These are phyloP conservation scores for Xylocampa areola DNA, from an alignment of 2,888 invertebrate genomes.

Conservation along the genomic window DNA sequence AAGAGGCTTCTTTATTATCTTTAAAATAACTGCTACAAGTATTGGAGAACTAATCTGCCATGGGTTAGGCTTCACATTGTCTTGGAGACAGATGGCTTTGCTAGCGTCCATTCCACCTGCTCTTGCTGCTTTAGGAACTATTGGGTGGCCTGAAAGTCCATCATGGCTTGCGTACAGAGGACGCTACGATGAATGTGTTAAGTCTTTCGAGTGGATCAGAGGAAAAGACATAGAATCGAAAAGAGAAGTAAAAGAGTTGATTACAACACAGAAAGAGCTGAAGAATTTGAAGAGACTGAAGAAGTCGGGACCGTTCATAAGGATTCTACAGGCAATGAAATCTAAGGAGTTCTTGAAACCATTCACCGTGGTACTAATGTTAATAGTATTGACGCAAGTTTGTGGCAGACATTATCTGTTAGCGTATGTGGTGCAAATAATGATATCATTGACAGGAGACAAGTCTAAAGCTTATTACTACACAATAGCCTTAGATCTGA, in stretches of 20 bases:
- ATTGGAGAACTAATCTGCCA: constrained; percentile 51
- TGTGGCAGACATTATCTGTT: constrained; percentile 47
- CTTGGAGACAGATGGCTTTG: constrained; percentile 49
- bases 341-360: constrained; percentile 41
- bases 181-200: constrained; percentile 43
- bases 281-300: constrained; percentile 20
- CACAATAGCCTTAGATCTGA: constrained; percentile 37
- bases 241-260: constrained; percentile 42
- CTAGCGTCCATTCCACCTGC: constrained; percentile 38
- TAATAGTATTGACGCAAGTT: constrained; percentile 41
- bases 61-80: constrained; percentile 32
- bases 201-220: constrained; percentile 46
- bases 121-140: constrained; percentile 32
- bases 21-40: constrained; percentile 43
- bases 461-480: constrained; percentile 40
- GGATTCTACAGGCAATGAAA: constrained; percentile 20
- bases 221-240: constrained; percentile 37
- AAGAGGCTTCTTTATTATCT: constrained; percentile 47
- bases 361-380: constrained; percentile 33
- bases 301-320: constrained; percentile 6
- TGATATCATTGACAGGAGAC: constrained; percentile 42
- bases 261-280: constrained; percentile 45
- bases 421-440: constrained; percentile 47
- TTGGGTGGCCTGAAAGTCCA: constrained; percentile 52
- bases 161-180: constrained; percentile 53